Conservation (phyloP, 2,888 invertebrate genomes). For the Amphipoea oculea region DNA sequence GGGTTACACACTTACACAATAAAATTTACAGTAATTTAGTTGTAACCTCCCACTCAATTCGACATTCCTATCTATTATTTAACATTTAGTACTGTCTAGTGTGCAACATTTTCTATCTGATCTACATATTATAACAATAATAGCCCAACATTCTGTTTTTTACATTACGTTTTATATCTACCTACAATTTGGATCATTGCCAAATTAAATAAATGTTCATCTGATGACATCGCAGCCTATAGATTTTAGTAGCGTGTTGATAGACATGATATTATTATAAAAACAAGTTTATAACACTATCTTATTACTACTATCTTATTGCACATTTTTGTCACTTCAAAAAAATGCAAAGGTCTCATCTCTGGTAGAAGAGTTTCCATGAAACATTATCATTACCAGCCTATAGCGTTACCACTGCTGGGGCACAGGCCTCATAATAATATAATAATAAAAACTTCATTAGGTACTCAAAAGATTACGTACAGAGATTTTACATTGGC, state of each 20-base stretch:
- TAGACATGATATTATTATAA: conserved; percentile 25
- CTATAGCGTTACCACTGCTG: too few species aligned
- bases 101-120: conserved; percentile 3
- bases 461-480: too few species aligned
- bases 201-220: conserved; percentile 49
- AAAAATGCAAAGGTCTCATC: background rate
- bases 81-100: conserved; percentile 12
- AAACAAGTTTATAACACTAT: conserved; percentile 25
- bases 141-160: conserved; percentile 31
- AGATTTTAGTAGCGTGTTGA: conserved; percentile 29
- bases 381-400: too few species aligned
- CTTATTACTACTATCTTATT: background rate
- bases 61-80: conserved; percentile 4
- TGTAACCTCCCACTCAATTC: background rate
- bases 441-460: too few species aligned
- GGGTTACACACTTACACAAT: background rate
- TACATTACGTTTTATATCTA: conserved; percentile 29
- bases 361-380: too few species aligned
- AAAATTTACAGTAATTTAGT: background rate
- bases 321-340: conserved; percentile 1
- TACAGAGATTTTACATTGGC: too few species aligned
- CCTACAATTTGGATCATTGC: conserved; percentile 61
- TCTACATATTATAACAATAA: background rate
- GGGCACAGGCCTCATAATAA: too few species aligned
- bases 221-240: conserved; percentile 30